Evolutionary conservation across 2,113 vertebrate species (phyloP).

Genomic region (Phyllostomus hastatus): DNA sequence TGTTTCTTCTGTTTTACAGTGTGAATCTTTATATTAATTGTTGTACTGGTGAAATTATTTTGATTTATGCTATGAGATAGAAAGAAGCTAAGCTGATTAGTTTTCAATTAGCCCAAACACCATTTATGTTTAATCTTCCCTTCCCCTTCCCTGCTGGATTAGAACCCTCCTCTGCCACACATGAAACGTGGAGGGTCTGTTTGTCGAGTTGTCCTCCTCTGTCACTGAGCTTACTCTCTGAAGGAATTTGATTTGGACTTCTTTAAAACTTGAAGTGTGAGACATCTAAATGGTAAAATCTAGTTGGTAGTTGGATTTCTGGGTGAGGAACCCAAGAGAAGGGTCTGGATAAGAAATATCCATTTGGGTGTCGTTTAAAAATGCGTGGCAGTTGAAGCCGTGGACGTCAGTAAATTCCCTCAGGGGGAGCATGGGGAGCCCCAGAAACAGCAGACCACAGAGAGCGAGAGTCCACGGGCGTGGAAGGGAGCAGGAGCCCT

Average conservation of each 20-base stretch:
- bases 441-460: neutral
- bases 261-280: constrained; percentile 33
- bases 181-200: neutral
- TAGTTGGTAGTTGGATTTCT: constrained; percentile 21
- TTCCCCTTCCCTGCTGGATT: neutral
- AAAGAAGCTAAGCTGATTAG: constrained; percentile 21
- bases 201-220: neutral
- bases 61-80: constrained; percentile 20
- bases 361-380: neutral
- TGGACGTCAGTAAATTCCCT: neutral
- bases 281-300: neutral
- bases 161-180: neutral
- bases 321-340: constrained; percentile 17
- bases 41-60: constrained; percentile 1
- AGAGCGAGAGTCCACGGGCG: neutral
- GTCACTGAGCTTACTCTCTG: neutral
- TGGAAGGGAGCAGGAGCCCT: neutral
- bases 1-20: constrained; percentile 24
- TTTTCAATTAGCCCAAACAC: constrained; percentile 40
- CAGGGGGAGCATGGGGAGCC: neutral
- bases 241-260: constrained; percentile 21
- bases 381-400: neutral
- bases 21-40: neutral
- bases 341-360: neutral
- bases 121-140: neutral